Conservation (phyloP, 2,797 vertebrate species). For the Tenualosa ilisha region DNA sequence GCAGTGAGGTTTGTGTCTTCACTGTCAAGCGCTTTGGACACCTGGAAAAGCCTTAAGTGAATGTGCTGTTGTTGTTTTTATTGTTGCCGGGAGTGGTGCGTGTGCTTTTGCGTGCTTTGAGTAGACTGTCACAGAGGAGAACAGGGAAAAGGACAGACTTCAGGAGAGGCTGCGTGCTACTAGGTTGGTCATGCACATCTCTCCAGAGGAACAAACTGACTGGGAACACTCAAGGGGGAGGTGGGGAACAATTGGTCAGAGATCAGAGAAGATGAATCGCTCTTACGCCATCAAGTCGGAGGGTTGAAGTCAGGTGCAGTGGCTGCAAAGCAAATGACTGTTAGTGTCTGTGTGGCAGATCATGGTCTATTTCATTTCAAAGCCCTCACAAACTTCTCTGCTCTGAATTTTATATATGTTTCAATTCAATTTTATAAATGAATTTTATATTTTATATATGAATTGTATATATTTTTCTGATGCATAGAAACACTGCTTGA, state of each 20-base stretch:
- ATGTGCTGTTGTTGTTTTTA: no score
- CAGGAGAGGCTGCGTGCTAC: conserved; percentile 47
- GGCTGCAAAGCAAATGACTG: conserved; percentile 49
- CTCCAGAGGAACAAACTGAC: conserved; percentile 19
- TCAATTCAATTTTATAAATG: no score
- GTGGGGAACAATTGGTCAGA: conserved; percentile 29
- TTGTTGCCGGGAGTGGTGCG: neutral
- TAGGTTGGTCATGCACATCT: conserved; percentile 47
- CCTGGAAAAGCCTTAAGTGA: no score
- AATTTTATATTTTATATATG: neutral
- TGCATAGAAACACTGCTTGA: neutral
- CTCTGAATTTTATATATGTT: neutral
- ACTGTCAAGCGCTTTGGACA: no score
- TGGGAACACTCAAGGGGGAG: neutral
- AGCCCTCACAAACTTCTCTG: neutral
- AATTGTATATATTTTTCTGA: neutral
- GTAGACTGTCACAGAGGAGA: neutral
- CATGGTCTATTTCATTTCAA: neutral
- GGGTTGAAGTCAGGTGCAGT: conserved; percentile 57
- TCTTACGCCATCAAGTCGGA: conserved; percentile 61
- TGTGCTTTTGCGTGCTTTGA: neutral
- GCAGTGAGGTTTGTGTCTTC: no score
- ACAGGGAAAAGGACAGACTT: conserved; percentile 28
- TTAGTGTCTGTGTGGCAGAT: conserved; percentile 33
- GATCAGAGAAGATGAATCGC: conserved; percentile 29